Base-by-base conservation (phyloP, 2,113 vertebrate species). In the Morone saxatilis region DNA sequence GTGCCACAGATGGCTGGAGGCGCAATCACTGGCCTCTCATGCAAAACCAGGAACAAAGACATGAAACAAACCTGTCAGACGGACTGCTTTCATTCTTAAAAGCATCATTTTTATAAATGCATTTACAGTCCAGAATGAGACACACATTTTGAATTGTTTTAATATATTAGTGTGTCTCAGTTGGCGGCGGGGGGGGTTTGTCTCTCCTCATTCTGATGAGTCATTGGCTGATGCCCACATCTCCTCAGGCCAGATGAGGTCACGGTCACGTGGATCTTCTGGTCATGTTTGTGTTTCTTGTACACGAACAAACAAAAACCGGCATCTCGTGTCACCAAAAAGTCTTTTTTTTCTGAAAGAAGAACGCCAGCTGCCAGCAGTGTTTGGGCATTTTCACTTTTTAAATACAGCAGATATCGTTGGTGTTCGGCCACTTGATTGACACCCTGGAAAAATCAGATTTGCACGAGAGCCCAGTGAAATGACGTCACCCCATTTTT, bases 221-320 rank as follows among this genome's bases (percentile, higher is more conserved):
- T 70, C 66, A 71, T 13, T 20, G 22, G 65, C 53, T 56, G 74
- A 65, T 76, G 73, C 73, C 48, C 7, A 41, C 38, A 25, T 60
- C 59, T 51, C 31, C 31, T 53, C n/a, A 19, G 56, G 40, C 8
- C 45, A 40, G 67, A 70, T 71, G 47, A 69, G 57, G 67, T 79
- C 56, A 51, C 7, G 54, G 31, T 22, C 57, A 61, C 36, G 5
- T 20, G 16, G 56, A 20, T 77, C 51, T n/a, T 63, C 22, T 40
- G 7, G 17, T 11, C 1, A 4, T 40, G 40, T 76, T 53, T 66
- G 45, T 9, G 25, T 25, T 60, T 3, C 14, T 50, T 36, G 22
- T 7, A 17, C 31, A 63, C 17, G 25, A 69, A n/a, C 67, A 74
- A 50, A 38, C 20, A 20, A 0, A 48, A 45, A 10, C 7, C 20